These are phyloP conservation scores for Metallyticus violacea DNA, from an alignment of 2,888 invertebrate species.

Conservation along the genomic window DNA sequence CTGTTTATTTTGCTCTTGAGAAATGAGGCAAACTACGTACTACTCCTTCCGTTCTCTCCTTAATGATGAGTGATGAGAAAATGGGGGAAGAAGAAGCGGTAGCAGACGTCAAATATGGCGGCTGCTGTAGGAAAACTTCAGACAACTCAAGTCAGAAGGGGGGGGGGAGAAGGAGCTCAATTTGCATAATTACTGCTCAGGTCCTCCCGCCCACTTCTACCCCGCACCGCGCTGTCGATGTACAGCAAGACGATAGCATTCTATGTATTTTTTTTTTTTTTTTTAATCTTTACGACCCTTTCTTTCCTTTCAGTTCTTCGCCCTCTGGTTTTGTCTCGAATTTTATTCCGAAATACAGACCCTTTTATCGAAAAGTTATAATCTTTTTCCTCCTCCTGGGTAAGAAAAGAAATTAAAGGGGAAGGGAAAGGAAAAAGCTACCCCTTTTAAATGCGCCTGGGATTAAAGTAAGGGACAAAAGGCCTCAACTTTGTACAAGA, in stretches of 20 bases:
- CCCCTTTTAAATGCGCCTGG: neutral
- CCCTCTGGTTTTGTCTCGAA: neutral
- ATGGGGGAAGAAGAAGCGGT: neutral
- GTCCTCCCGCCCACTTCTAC: constrained; percentile 24
- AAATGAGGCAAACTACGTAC: neutral
- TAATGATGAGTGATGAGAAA: constrained; percentile 19
- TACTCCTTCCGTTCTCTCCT: constrained; percentile 11
- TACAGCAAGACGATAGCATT: neutral
- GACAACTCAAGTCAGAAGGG: neutral
- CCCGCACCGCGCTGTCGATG: neutral
- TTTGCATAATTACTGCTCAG: constrained; percentile 26
- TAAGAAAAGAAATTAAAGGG: constrained; percentile 1
- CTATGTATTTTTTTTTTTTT: neutral
- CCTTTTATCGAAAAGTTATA: constrained; percentile 17
- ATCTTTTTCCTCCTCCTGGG: neutral
- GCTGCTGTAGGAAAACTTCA: constrained; percentile 8
- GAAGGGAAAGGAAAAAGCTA: neutral
- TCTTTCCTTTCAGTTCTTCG: neutral
- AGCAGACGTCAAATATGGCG: neutral
- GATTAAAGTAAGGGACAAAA: constrained; percentile 1
- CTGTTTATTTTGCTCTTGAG: constrained; percentile 12
- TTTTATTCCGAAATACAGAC: neutral
- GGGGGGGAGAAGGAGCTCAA: neutral
- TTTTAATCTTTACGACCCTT: neutral
- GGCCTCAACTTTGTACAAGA: neutral